Base-by-base conservation (phyloP, 2,888 invertebrate species). In the Aphodius granarius region DNA sequence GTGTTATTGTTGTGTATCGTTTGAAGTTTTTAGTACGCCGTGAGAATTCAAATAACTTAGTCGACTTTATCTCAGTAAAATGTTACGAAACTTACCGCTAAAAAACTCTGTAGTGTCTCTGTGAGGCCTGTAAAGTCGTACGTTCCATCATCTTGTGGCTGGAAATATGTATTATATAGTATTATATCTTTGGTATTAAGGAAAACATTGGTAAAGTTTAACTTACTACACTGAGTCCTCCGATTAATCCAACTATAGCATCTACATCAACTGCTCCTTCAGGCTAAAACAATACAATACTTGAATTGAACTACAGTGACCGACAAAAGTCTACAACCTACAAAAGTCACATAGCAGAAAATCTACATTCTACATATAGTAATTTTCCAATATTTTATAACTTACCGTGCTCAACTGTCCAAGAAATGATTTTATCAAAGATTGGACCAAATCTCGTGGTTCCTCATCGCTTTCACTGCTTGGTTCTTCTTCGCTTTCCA, bases 181-280 rank as follows among this genome's bases (percentile, higher is more conserved):
- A n/a, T n/a, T n/a, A n/a, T n/a, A n/a, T 43, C 18, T 20, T 72
- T 72, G 18, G 63, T 66, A 63, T 63, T 19, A 17, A 65, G 17
- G 9, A 65, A 65, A n/a, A n/a, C n/a, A 43, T 43, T 43, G 43
- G 6, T 68, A 21, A 68, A 68, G 21, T 22, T 21, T 21, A 17
- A 76, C 83, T 84, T 83, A 87, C 87, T 75, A 84, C 82, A 80
- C 87, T 87, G 22, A 88, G 81, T 76, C 86, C 86, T 66, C 87
- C 86, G 21, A 88, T 79, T 43, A 87, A 79, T 20, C 86, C 86
- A 62, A 86, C 83, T 43, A 88, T 85, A 9, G 87, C 87, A 73
- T 87, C 86, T 43, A 87, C 81, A 80, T 87, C 87, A 19, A 87
- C 85, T 22, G 86, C 83, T 66, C 87, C 87, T 79, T 86, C 87